Percentiles rank a stretch among this genome's conserved stretches.
Evolutionary conservation across 2,888 invertebrate genomes (phyloP).

Genomic region (Choreutis nemorana): DNA sequence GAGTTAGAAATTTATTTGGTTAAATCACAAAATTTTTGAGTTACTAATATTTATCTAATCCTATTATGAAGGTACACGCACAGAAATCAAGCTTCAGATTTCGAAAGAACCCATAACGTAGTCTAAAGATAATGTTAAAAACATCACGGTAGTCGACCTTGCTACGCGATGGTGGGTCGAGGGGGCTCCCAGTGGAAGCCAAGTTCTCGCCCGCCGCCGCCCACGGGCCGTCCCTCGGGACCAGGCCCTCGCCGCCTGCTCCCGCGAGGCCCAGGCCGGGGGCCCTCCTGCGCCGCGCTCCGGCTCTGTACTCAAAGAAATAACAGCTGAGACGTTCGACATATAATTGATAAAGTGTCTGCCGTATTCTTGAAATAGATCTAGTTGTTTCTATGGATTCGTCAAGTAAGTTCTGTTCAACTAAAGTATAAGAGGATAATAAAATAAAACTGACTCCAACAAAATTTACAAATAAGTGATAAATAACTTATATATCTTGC

Average conservation of each 20-base stretch:
- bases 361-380: not conserved
- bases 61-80: too few species aligned
- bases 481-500: too few species aligned
- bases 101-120: too few species aligned
- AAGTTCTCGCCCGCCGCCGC: slow-evolving; percentile 58
- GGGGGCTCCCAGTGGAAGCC: slow-evolving; percentile 45
- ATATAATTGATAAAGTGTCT: slow-evolving; percentile 45
- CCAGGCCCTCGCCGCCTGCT: slow-evolving; percentile 57
- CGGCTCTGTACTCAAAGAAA: slow-evolving; percentile 23
- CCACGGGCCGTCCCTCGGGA: slow-evolving; percentile 50
- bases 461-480: too few species aligned
- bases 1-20: too few species aligned
- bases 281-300: slow-evolving; percentile 19
- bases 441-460: too few species aligned
- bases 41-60: too few species aligned
- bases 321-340: slow-evolving; percentile 48
- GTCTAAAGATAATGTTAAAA: slow-evolving; percentile 39
- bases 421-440: too few species aligned
- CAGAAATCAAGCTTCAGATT: too few species aligned
- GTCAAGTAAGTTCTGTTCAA: too few species aligned
- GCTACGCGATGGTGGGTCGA: slow-evolving; percentile 29
- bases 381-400: too few species aligned
- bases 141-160: slow-evolving; percentile 45
- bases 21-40: too few species aligned
- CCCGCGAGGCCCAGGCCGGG: slow-evolving; percentile 35